Conservation (phyloP, 53 echinoderm and acorn worm species). For the Henricia sp. region DNA sequence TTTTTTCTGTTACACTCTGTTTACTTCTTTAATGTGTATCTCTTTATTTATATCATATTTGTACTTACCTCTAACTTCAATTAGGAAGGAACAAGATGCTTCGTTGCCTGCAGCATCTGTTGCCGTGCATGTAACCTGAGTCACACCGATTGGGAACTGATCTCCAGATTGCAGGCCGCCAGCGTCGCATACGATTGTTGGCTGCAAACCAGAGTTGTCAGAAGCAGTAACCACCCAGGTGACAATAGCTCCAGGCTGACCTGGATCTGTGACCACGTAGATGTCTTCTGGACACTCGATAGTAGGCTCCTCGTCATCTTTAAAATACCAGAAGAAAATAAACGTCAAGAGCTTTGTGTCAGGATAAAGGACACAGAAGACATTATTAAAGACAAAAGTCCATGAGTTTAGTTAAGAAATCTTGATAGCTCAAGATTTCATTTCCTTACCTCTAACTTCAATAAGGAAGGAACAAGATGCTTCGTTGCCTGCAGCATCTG, state of each 20-base stretch:
- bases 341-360: too few relatives aligned
- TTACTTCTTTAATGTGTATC: too few relatives aligned
- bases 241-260: constrained; percentile 9
- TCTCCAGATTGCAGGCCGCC: background rate
- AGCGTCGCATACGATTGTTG: constrained; percentile 7
- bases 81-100: background rate
- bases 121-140: constrained; percentile 9
- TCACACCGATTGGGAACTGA: background rate
- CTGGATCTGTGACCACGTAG: constrained; percentile 13
- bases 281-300: background rate
- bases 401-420: too few relatives aligned
- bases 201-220: constrained; percentile 3
- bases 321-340: too few relatives aligned
- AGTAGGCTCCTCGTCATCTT: background rate
- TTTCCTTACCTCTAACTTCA: background rate
- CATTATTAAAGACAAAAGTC: too few relatives aligned
- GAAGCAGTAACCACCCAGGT: constrained; percentile 6
- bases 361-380: too few relatives aligned
- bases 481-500: background rate
- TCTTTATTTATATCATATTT: too few relatives aligned
- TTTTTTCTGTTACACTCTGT: too few relatives aligned
- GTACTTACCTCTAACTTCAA: background rate
- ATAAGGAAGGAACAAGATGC: background rate
- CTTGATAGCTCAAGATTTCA: background rate
- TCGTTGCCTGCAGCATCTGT: constrained; percentile 5